A percentile compares a stretch with the other conserved stretches of the same genome.
Conservation (phyloP, 2,888 invertebrate species). For the Ennomos fuscantarius region DNA sequence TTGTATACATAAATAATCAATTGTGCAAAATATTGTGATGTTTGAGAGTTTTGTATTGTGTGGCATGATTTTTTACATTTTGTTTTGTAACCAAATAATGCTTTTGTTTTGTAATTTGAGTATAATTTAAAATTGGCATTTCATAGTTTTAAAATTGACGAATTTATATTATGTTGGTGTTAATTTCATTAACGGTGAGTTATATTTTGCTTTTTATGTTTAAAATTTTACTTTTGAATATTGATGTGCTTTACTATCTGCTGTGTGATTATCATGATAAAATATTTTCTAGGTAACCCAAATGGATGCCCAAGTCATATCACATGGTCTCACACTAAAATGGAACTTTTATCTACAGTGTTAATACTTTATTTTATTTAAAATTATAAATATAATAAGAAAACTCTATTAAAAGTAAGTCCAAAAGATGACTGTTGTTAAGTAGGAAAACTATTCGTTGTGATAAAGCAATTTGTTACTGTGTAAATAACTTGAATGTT, state of each 20-base stretch:
- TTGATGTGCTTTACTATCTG: slow-evolving; percentile 38
- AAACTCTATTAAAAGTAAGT: slow-evolving; percentile 59
- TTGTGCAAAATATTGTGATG: slow-evolving; percentile 40
- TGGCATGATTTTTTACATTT: slow-evolving; percentile 40
- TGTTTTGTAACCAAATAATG: slow-evolving; percentile 40
- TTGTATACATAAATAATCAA: slow-evolving; percentile 24
- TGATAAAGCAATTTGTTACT: slow-evolving; percentile 76
- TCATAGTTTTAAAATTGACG: slow-evolving; percentile 46
- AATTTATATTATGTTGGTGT: slow-evolving; percentile 76
- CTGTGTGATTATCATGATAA: slow-evolving; percentile 67
- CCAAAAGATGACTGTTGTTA: slow-evolving; percentile 78
- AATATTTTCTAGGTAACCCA: slow-evolving; percentile 84
- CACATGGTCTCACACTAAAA: slow-evolving; percentile 65
- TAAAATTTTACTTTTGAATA: slow-evolving; percentile 42
- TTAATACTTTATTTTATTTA: slow-evolving; percentile 54
- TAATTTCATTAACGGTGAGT: slow-evolving; percentile 77
- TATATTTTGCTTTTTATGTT: slow-evolving; percentile 48
- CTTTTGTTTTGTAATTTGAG: slow-evolving; percentile 35
- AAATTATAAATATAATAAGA: slow-evolving; percentile 47
- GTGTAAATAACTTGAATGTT: slow-evolving; percentile 67
- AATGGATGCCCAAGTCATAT: slow-evolving; percentile 80
- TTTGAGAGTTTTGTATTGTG: slow-evolving; percentile 36
- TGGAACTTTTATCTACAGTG: slow-evolving; percentile 70
- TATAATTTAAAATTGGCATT: slow-evolving; percentile 41
- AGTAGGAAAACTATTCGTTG: slow-evolving; percentile 74